Conservation (phyloP, 53 echinoderm and acorn worm species). For the Temnopleurus reevesii region DNA sequence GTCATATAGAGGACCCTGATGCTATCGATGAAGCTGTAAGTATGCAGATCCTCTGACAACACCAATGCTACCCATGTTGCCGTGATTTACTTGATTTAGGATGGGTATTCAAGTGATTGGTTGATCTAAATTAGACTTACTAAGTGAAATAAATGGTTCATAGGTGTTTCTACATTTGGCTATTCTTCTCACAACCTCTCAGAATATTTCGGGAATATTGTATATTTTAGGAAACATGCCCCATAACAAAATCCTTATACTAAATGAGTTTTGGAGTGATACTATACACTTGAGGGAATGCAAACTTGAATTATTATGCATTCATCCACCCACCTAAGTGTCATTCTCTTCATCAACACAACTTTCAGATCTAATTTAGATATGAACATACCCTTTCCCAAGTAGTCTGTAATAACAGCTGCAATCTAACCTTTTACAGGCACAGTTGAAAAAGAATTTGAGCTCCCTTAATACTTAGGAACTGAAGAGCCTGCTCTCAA, state of each 20-base stretch:
- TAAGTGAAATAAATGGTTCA: no score
- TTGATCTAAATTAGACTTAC: neutral
- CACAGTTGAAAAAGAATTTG: neutral
- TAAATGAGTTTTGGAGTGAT: no score
- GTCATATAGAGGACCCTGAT: constrained; percentile 85
- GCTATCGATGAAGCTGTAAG: constrained; percentile 95
- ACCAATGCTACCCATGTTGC: neutral
- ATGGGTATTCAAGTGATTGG: neutral
- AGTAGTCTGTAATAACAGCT: neutral
- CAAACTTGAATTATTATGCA: neutral
- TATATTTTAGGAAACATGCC: no score
- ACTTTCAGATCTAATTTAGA: neutral
- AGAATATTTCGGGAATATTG: no score
- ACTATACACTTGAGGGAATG: no score
- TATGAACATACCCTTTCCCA: neutral
- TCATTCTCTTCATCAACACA: no score
- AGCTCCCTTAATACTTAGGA: neutral
- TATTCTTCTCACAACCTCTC: no score
- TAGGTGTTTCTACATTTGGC: no score
- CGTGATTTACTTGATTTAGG: neutral
- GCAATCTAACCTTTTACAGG: neutral
- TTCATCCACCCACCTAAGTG: no score
- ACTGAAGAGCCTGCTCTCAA: neutral
- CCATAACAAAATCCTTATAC: no score
- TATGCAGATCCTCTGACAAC: neutral